Evolutionary conservation across 2,797 vertebrate species (phyloP).

Genomic region (Fundulus diaphanus): DNA sequence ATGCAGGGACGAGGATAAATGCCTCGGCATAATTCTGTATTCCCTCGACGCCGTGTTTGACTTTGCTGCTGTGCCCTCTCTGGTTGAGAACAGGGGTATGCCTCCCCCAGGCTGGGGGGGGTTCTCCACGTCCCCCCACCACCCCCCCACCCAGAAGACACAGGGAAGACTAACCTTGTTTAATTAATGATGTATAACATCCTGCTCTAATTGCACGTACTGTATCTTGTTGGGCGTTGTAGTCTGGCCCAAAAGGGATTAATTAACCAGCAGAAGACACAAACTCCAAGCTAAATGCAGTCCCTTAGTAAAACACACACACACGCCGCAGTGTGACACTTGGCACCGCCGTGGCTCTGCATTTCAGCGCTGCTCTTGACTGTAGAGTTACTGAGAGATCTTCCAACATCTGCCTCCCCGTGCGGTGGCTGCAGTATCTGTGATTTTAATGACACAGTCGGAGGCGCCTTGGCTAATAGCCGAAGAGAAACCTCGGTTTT

Average conservation of each 20-base stretch:
- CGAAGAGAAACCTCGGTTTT: conserved; percentile 17
- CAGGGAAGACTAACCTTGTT: conserved; percentile 64
- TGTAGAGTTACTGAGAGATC: conserved; percentile 25
- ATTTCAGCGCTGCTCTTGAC: conserved; percentile 24
- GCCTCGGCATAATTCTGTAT: conserved; percentile 59
- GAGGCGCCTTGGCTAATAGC: conserved; percentile 11
- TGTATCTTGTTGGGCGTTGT: conserved; percentile 69
- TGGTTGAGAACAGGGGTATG: conserved; percentile 38
- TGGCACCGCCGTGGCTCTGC: conserved; percentile 25
- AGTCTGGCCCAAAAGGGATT: conserved; percentile 68
- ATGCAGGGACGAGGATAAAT: conserved; percentile 55
- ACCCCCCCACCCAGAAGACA: conserved; percentile 63
- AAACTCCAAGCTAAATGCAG: conserved; percentile 50
- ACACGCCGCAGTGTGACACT: conserved; percentile 41
- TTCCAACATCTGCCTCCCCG: conserved; percentile 6
- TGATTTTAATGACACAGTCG: conserved; percentile 29
- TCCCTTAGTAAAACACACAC: conserved; percentile 72
- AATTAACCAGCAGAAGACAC: conserved; percentile 61
- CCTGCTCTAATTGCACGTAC: conserved; percentile 70
- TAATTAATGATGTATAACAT: conserved; percentile 76
- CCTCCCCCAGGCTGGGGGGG: conserved; percentile 49
- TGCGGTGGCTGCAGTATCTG: background rate
- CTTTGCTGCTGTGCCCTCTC: conserved; percentile 72
- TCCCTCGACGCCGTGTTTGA: conserved; percentile 68
- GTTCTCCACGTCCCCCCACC: conserved; percentile 53